Evolutionary conservation across 1,140 invertebrate genomes (phyloP).

Genomic region (Chironomus tepperi): DNA sequence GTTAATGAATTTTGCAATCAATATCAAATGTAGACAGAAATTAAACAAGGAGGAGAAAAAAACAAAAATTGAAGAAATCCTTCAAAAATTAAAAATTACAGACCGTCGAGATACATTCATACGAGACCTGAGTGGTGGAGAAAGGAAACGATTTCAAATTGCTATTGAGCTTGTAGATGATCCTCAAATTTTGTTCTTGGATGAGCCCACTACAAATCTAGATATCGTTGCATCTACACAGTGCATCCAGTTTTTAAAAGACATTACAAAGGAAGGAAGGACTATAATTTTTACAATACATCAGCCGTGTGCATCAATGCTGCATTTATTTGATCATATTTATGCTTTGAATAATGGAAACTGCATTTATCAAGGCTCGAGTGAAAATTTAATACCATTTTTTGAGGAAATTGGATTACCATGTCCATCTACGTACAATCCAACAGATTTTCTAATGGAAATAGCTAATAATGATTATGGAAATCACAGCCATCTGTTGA

Average conservation of each 20-base stretch:
- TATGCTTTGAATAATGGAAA: conserved; percentile 66
- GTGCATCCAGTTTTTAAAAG: conserved; percentile 48
- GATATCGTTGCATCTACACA: conserved; percentile 36
- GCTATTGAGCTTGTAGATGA: conserved; percentile 78
- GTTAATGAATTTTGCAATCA: conserved; percentile 75
- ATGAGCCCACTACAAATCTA: conserved; percentile 48
- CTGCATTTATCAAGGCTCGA: conserved; percentile 70
- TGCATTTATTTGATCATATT: conserved; percentile 69
- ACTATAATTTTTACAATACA: conserved; percentile 77
- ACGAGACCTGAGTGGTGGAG: conserved; percentile 70
- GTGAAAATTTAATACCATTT: conserved; percentile 61
- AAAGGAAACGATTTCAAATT: conserved; percentile 78
- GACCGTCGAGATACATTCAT: conserved; percentile 56
- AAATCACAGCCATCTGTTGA: conserved; percentile 47
- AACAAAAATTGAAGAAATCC: conserved; percentile 59
- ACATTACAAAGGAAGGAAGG: conserved; percentile 54
- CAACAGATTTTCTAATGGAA: conserved; percentile 42
- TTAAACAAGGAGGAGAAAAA: conserved; percentile 53
- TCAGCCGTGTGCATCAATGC: conserved; percentile 69
- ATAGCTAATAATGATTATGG: conserved; percentile 74
- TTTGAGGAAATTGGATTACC: conserved; percentile 54
- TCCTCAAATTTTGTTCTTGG: conserved; percentile 83
- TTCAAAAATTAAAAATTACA: conserved; percentile 58
- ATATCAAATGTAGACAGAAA: conserved; percentile 69
- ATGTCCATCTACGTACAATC: conserved; percentile 78